phyloP scores from a whole-genome alignment of 2,888 invertebrate genomes.

The Baccha elongata region DNA sequence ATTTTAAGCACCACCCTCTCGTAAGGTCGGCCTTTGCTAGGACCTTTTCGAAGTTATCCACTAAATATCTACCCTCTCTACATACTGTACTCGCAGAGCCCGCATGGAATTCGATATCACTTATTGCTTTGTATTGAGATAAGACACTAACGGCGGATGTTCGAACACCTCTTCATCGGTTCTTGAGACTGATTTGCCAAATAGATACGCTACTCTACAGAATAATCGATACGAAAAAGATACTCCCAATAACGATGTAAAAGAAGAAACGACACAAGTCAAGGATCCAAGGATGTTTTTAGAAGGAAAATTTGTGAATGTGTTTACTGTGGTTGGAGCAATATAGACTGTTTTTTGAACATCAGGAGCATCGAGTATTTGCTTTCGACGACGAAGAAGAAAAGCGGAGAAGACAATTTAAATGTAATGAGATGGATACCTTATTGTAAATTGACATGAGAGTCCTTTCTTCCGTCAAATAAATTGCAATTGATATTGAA shows the following conservation, averaged over 20 bases:
- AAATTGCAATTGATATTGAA: conserved; percentile 24
- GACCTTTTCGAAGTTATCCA: conserved; percentile 18
- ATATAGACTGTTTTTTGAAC: neutral
- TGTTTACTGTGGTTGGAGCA: neutral
- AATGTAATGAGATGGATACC: conserved; percentile 27
- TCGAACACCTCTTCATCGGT: conserved; percentile 40
- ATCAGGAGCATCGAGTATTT: conserved; percentile 5
- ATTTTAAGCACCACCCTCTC: conserved; percentile 51
- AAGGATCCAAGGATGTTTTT: conserved; percentile 18
- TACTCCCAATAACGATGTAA: conserved; percentile 53
- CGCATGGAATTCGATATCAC: conserved; percentile 43
- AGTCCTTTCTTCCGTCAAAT: conserved; percentile 1
- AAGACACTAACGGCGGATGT: conserved; percentile 7
- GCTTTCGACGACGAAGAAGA: too few relatives aligned
- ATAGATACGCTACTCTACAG: conserved; percentile 34
- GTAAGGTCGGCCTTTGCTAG: conserved; percentile 23
- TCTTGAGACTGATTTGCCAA: conserved; percentile 49
- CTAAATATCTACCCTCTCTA: conserved; percentile 3
- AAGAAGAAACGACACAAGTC: conserved; percentile 31
- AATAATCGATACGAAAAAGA: conserved; percentile 57
- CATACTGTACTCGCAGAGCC: neutral
- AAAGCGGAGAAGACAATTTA: conserved; percentile 17
- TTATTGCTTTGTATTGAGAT: conserved; percentile 46
- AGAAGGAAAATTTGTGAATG: conserved; percentile 15
- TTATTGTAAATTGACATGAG: conserved; percentile 1